Base-by-base conservation (phyloP, 2,113 vertebrate species). In the Desmodus rotundus region DNA sequence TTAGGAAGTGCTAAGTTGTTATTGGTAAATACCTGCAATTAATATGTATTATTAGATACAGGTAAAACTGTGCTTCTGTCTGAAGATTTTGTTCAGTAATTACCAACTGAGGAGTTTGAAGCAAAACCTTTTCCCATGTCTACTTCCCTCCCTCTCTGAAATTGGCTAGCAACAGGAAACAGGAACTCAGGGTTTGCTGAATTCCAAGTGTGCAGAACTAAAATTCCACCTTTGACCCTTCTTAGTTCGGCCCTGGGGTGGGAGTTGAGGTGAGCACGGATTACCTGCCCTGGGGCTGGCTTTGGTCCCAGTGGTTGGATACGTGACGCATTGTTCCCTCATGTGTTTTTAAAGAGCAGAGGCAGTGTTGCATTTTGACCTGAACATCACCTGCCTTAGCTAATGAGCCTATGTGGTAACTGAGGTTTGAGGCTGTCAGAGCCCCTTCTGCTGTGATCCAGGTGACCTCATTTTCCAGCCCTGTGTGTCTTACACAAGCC, bases 61-160 rank as follows among this genome's bases (percentile, higher is more conserved):
- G 76, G 87, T 87, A 70, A 82, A 87, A 52, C 22, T 91, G 43
- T 82, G 54, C 54, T 72, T 73, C 41, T 68, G 56, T 87, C 33
- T 50, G 58, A 82, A 94, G 58, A 58, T 95, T 85, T 97, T 90
- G 13, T 76, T 93, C 65, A 47, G 28, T 86, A 61, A 77, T 92
- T 54, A 77, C 38, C 33, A 96, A 38, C 70, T n/a, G 63, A 82
- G 61, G 63, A 63, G 19, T 91, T 86, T 16, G 2, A 4, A 67
- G 67, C n/a, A 36, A 91, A 94, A 61, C n/a, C 12, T 85, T 93
- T 91, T 65, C 19, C 4, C 36, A 4, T 41, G 24, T 24, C 43
- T 43, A 8, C 26, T 56, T 47, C 17, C 20, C 19, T 47, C 24
- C 17, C 4, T 36, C 24, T 80, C 80, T 78, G 84, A 92, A 93